phyloP scores from a whole-genome alignment of 2,797 vertebrate genomes.

The Coregonus sp. region DNA sequence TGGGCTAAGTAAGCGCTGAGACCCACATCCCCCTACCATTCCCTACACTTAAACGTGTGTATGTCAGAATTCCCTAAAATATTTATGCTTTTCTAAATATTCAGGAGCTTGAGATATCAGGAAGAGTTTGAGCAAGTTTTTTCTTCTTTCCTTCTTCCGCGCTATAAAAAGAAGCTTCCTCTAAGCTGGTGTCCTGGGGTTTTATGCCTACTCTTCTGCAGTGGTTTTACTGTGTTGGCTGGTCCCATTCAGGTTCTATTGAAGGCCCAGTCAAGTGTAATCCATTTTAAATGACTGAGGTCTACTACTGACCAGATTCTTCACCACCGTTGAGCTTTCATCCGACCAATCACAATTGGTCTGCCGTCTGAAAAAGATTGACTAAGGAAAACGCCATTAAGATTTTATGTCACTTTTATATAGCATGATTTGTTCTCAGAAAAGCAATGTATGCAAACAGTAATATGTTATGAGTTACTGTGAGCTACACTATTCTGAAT shows the following conservation, averaged over 20 bases:
- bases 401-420: not conserved
- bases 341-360: not conserved
- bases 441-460: not conserved
- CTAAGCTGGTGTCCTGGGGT: slow-evolving; percentile 21
- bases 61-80: slow-evolving; percentile 50
- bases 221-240: slow-evolving; percentile 46
- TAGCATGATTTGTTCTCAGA: not conserved
- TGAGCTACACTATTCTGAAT: not conserved
- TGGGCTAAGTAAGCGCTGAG: not conserved
- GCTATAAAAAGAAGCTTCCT: slow-evolving; percentile 25
- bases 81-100: slow-evolving; percentile 60
- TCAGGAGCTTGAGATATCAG: slow-evolving; percentile 20
- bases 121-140: slow-evolving; percentile 10
- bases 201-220: slow-evolving; percentile 42
- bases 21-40: slow-evolving; percentile 1
- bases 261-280: slow-evolving; percentile 34
- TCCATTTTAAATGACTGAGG: slow-evolving; percentile 50
- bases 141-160: not conserved
- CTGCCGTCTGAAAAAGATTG: not conserved
- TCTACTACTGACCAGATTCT: slow-evolving; percentile 47
- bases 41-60: slow-evolving; percentile 32
- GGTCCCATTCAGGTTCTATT: slow-evolving; percentile 38
- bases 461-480: not conserved
- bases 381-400: not conserved
- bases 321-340: slow-evolving; percentile 31